Conservation (phyloP, 1,140 invertebrate species). For the Hormaphis cornu region DNA sequence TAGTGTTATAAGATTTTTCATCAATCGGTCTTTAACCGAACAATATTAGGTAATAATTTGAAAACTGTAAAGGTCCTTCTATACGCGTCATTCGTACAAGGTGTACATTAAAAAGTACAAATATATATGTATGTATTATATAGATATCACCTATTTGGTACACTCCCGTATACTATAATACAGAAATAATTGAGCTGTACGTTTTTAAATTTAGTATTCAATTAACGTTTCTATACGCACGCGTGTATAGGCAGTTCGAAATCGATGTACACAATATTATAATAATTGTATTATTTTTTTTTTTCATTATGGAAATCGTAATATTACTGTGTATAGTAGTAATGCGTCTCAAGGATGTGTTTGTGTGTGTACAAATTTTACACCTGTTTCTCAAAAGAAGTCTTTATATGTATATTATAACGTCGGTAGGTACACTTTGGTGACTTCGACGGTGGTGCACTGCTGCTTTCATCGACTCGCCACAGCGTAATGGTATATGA, state of each 20-base stretch:
- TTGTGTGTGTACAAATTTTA: neutral
- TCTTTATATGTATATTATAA: neutral
- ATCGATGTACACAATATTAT: neutral
- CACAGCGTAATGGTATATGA: no score
- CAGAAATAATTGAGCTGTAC: neutral
- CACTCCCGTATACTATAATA: neutral
- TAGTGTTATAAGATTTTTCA: no score
- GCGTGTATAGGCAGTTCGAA: neutral
- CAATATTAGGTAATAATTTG: no score
- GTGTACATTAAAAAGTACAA: no score
- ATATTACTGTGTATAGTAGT: neutral
- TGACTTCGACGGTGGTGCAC: neutral
- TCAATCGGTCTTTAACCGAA: no score
- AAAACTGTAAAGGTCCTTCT: no score
- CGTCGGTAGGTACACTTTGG: no score
- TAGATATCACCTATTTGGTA: no score
- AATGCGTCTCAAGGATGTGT: neutral
- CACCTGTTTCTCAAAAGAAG: neutral
- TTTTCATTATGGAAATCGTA: neutral
- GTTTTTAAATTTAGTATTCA: neutral
- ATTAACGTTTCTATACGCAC: neutral
- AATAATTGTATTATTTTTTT: neutral
- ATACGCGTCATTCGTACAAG: no score
- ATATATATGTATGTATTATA: no score
- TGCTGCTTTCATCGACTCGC: neutral